These are phyloP conservation scores for Crambe crambe DNA, from an alignment of 37 sponge, comb jelly and placozoan genomes.

Conservation along the genomic window DNA sequence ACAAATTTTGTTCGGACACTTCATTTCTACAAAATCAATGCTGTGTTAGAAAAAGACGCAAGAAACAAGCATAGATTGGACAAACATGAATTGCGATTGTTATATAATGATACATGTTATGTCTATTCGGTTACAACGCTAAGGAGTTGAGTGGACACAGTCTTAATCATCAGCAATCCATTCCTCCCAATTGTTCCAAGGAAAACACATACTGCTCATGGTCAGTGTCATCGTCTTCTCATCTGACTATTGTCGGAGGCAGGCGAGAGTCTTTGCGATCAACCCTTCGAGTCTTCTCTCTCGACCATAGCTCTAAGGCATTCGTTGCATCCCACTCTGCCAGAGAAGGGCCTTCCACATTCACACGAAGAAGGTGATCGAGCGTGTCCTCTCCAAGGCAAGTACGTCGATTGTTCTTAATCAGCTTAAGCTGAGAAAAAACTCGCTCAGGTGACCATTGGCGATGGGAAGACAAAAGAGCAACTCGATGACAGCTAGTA, in stretches of 20 bases:
- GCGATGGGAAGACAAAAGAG: slow-evolving; percentile 65
- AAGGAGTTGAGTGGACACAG: background rate
- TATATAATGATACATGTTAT: too few species aligned
- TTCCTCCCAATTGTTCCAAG: background rate
- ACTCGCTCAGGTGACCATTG: slow-evolving; percentile 61
- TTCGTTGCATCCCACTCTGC: slow-evolving; percentile 45
- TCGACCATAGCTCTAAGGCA: too few species aligned
- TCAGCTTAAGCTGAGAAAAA: slow-evolving; percentile 67
- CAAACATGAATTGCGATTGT: too few species aligned
- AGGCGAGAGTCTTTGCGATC: background rate
- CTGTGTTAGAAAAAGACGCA: too few species aligned
- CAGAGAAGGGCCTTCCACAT: slow-evolving; percentile 44
- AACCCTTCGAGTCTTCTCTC: background rate
- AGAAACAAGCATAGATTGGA: too few species aligned
- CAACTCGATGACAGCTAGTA: slow-evolving; percentile 58
- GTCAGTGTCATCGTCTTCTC: slow-evolving; percentile 1
- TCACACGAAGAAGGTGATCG: slow-evolving; percentile 39
- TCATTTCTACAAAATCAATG: too few species aligned
- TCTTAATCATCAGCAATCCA: background rate
- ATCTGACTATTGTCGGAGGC: background rate
- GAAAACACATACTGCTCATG: background rate
- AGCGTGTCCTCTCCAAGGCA: too few species aligned
- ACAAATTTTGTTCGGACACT: too few species aligned
- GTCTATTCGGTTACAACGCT: too few species aligned
- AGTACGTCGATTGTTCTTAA: too few species aligned